Conservation (phyloP, 2,888 invertebrate genomes). For the Aphrophora alni region DNA sequence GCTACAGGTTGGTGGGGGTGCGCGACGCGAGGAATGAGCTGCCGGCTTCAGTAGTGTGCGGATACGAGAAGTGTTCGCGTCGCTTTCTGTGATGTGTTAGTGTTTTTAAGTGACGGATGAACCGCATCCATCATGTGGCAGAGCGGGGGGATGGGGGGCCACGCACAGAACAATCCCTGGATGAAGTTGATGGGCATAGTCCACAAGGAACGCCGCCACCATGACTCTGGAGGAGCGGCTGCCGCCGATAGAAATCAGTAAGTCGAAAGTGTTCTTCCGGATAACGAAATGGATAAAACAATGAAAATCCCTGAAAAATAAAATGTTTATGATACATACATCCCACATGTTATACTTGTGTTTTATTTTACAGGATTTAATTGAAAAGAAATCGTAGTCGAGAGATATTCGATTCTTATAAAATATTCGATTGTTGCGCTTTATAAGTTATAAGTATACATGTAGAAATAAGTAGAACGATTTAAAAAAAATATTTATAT, state of each 20-base stretch:
- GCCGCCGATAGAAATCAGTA: conserved; percentile 64
- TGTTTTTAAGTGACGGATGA: conserved; percentile 20
- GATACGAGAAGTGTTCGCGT: conserved; percentile 2
- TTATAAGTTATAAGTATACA: no score
- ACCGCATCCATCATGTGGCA: conserved; percentile 69
- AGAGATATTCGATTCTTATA: no score
- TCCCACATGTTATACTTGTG: no score
- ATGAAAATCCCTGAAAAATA: no score
- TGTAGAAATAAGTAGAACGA: no score
- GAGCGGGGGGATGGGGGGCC: conserved; percentile 76
- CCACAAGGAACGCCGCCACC: conserved; percentile 72
- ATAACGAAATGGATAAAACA: no score
- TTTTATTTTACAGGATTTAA: no score
- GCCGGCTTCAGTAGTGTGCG: conserved; percentile 23
- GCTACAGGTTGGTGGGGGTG: conserved; percentile 18
- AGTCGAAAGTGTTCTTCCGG: no score
- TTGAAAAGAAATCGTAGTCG: no score
- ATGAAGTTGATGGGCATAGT: conserved; percentile 84
- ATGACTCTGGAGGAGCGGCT: conserved; percentile 49
- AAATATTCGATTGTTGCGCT: no score
- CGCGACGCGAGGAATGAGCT: neutral
- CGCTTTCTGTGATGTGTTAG: conserved; percentile 21
- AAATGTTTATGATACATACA: no score
- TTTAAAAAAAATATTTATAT: no score
- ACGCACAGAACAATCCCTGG: conserved; percentile 80